phyloP scores from a whole-genome alignment of 53 echinoderm and acorn worm species.

The Actinopyga echinites region DNA sequence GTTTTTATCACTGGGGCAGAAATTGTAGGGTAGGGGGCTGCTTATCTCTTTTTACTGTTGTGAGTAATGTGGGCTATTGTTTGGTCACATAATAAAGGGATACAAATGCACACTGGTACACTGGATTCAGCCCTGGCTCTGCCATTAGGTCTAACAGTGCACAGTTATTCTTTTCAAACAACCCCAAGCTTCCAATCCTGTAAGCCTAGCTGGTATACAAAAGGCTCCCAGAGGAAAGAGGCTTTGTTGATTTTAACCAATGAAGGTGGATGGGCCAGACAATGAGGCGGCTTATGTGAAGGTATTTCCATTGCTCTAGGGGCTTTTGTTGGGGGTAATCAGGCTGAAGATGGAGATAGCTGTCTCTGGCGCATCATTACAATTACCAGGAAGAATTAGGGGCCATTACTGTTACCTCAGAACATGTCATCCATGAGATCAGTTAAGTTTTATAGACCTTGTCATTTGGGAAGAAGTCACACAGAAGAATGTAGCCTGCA shows the following conservation, averaged over 20 bases:
- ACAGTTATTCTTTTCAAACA: conserved; percentile 25
- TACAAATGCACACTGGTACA: too few relatives aligned
- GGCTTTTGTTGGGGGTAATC: conserved; percentile 34
- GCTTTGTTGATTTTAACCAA: neutral
- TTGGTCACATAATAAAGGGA: too few relatives aligned
- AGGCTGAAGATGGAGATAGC: conserved; percentile 18
- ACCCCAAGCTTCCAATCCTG: neutral
- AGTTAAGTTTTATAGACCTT: too few relatives aligned
- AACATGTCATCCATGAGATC: too few relatives aligned
- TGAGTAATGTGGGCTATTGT: too few relatives aligned
- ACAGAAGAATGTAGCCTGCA: too few relatives aligned
- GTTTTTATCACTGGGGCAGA: too few relatives aligned
- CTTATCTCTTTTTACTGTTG: too few relatives aligned
- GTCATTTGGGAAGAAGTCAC: too few relatives aligned
- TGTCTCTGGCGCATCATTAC: conserved; percentile 12
- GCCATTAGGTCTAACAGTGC: neutral
- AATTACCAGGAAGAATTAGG: neutral
- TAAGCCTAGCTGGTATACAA: conserved; percentile 4
- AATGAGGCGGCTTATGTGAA: conserved; percentile 1
- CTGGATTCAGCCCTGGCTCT: too few relatives aligned
- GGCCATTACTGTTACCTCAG: too few relatives aligned
- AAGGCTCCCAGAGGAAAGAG: neutral
- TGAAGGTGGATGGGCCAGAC: neutral
- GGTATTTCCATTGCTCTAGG: conserved; percentile 30
- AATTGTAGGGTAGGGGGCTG: too few relatives aligned